These are phyloP conservation scores for Ptychoptera albimana DNA, from an alignment of 2,888 invertebrate genomes.

Conservation along the genomic window DNA sequence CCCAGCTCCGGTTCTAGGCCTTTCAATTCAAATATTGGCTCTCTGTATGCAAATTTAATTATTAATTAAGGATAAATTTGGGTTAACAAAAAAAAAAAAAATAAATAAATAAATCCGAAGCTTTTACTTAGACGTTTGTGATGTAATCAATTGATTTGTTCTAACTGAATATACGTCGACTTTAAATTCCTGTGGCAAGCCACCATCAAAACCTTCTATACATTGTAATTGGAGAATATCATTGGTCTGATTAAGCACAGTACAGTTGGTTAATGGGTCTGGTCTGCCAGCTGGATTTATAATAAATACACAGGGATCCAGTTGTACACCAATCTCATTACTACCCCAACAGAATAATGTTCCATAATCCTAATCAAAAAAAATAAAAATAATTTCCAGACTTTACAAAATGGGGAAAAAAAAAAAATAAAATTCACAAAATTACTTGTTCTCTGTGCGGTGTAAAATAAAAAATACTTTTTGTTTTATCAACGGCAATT, in stretches of 20 bases:
- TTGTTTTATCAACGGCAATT: conserved; percentile 27
- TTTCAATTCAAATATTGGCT: conserved; percentile 8
- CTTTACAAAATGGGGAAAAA: neutral
- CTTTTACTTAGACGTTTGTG: neutral
- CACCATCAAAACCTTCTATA: conserved; percentile 52
- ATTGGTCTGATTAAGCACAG: conserved; percentile 50
- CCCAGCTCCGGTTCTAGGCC: conserved; percentile 7
- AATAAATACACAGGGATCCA: conserved; percentile 46
- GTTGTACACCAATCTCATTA: conserved; percentile 45
- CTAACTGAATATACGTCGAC: conserved; percentile 1
- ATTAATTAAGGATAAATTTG: neutral
- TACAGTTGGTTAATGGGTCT: conserved; percentile 48
- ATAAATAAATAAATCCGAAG: neutral
- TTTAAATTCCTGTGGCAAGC: conserved; percentile 26
- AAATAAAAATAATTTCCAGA: neutral
- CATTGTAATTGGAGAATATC: conserved; percentile 48
- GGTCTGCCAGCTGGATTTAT: conserved; percentile 55
- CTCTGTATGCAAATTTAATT: neutral
- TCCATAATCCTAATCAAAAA: conserved; percentile 37
- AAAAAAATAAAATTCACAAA: neutral
- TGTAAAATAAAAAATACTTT: conserved; percentile 33
- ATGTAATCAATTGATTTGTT: conserved; percentile 1
- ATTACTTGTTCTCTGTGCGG: conserved; percentile 32
- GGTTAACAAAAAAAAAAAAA: too few relatives aligned
- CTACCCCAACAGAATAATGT: conserved; percentile 47